Base-by-base conservation (phyloP, 2,888 invertebrate species). In the Magallana nippona region DNA sequence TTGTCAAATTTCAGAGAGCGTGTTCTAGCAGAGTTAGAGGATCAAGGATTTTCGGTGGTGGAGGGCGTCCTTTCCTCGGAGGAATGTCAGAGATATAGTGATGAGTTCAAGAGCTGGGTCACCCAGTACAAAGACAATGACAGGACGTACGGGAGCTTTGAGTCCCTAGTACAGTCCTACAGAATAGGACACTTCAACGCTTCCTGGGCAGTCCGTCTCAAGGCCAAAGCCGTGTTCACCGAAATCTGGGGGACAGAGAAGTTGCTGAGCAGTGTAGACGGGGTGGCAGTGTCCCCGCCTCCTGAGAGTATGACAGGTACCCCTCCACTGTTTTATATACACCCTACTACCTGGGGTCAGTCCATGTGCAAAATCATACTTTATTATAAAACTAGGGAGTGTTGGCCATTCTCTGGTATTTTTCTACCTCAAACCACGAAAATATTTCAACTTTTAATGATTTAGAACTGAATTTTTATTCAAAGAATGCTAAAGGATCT, bases 241-340 rank as follows among this genome's bases (percentile, higher is more conserved):
- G 82, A 87, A 15, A 27, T 92, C 2, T 92, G 91, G 91, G 87
- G 88, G 11, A 91, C 92, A 11, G 89, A 90, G 0, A 92, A 92
- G 79, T 87, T 92, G 10, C 82, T 90, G 55, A 88, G 89, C 2
- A 91, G 91, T 85, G 83, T 89, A 77, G 92, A 92, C 80, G 90
- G 89, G n/a, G 87, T 92, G 10, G 89, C 90, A 3, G 86, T 91
- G 10, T 89, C 89, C 1, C 85, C 86, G 5, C 92, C 91, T 0
- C 91, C 92, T 1, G 91, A 92, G 84, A 82, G 22, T 22, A 27
- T 27, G 71, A 32, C 83, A 10, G 88, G 89, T 10, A 78, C 32
- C 0, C 11, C 11, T 71, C n/a, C 15, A 63, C 5, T 5, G 44
- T 44, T 44, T 44, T 44, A 44, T 44, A 44, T 0, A 44, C 10